phyloP scores from a whole-genome alignment of 2,113 vertebrate species.

The Odocoileus hemionus region DNA sequence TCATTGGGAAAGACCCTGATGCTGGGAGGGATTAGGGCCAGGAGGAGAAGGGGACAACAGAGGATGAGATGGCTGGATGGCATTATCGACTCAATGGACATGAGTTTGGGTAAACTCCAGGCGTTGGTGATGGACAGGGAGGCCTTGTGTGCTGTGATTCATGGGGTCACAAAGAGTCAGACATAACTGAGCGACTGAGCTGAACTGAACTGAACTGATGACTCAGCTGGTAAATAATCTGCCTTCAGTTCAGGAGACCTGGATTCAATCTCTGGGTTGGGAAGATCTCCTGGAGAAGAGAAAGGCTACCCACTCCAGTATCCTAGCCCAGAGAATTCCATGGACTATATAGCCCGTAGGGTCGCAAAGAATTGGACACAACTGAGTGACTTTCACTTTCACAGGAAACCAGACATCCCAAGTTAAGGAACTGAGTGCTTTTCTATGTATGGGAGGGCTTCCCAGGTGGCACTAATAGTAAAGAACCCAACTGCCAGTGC shows the following conservation, averaged over 20 bases:
- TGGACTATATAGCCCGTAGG: rapidly evolving
- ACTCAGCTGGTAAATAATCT: neutral
- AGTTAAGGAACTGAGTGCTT: neutral
- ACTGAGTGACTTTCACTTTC: neutral
- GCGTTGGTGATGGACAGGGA: too few relatives aligned
- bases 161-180: too few relatives aligned
- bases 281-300: neutral
- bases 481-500: neutral
- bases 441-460: neutral
- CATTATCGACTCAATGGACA: too few relatives aligned
- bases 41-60: too few relatives aligned
- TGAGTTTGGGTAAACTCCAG: too few relatives aligned
- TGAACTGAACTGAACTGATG: neutral
- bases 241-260: neutral
- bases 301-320: neutral
- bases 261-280: neutral
- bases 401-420: neutral
- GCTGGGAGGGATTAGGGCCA: too few relatives aligned
- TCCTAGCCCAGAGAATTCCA: neutral
- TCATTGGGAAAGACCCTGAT: too few relatives aligned
- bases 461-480: neutral
- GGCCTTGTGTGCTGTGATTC: too few relatives aligned
- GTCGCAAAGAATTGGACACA: rapidly evolving
- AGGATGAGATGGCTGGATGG: too few relatives aligned
- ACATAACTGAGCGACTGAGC: too few relatives aligned